Evolutionary conservation across 1,140 invertebrate genomes (phyloP).

Genomic region (Globodera rostochiensis): DNA sequence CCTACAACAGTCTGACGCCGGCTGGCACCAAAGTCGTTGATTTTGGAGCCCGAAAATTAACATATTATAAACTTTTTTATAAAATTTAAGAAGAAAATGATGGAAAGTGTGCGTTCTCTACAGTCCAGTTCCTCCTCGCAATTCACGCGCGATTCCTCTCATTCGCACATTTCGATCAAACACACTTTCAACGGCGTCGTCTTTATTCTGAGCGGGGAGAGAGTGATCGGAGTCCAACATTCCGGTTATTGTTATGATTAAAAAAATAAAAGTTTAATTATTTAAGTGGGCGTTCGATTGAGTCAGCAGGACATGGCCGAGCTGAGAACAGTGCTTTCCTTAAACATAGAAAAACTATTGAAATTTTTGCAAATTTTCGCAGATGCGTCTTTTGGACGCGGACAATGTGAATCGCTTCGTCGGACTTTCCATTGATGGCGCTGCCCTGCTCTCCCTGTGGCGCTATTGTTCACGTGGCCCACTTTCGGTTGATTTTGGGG

Average conservation of each 20-base stretch:
- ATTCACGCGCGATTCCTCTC: background rate
- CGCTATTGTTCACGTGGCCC: constrained; percentile 81
- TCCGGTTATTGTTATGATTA: background rate
- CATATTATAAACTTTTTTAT: background rate
- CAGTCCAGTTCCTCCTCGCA: background rate
- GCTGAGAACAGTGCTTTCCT: constrained; percentile 72
- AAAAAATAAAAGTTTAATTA: background rate
- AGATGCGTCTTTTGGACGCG: constrained; percentile 56
- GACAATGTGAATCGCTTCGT: constrained; percentile 73
- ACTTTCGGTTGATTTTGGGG: constrained; percentile 71
- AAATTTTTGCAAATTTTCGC: constrained; percentile 6
- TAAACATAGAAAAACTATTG: background rate
- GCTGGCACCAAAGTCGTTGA: background rate
- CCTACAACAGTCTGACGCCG: background rate
- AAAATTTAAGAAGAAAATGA: background rate
- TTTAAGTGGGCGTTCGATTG: background rate
- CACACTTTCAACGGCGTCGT: background rate
- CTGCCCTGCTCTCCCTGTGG: constrained; percentile 73
- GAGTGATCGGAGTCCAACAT: background rate
- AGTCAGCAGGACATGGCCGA: constrained; percentile 45
- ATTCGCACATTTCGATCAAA: background rate
- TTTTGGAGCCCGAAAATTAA: background rate
- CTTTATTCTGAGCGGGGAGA: background rate
- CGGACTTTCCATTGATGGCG: constrained; percentile 68
- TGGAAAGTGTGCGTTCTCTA: background rate